Conservation (phyloP, 2,113 vertebrate species). For the Charadrius vociferus region DNA sequence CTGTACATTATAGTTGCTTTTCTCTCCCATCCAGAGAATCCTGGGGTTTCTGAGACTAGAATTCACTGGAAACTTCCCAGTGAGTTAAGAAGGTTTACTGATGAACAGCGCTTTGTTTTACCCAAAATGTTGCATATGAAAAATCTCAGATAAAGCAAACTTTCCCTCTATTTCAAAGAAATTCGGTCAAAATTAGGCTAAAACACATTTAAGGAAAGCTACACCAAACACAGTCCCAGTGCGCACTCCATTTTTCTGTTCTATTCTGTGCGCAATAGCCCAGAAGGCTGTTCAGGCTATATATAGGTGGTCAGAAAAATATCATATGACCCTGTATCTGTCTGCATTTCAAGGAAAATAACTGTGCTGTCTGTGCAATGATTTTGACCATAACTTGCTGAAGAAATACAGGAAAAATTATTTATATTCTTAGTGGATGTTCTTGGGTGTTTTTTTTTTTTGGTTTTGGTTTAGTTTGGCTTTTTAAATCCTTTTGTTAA, state of each 20-base stretch:
- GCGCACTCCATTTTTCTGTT: not conserved
- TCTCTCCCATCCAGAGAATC: not conserved
- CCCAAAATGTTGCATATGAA: not conserved
- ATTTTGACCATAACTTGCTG: not conserved
- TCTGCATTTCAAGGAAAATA: not conserved
- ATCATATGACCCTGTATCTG: not conserved
- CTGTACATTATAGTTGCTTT: not conserved
- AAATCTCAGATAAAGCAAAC: not conserved
- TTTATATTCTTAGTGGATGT: not conserved
- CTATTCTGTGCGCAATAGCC: not conserved
- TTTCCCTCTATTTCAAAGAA: not conserved
- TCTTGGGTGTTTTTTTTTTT: fast-evolving
- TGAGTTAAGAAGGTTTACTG: not conserved
- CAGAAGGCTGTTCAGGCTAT: not conserved
- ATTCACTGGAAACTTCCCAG: not conserved
- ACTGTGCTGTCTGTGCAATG: not conserved
- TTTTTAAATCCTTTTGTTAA: not conserved
- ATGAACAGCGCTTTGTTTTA: not conserved
- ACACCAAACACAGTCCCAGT: not conserved
- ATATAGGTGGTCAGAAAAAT: not conserved
- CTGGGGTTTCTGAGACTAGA: not conserved
- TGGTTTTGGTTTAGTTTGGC: fast-evolving
- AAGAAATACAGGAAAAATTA: not conserved
- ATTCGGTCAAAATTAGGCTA: not conserved
- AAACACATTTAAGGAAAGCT: not conserved